Conservation (phyloP, 1,140 invertebrate species). For the Caenorhabditis brenneri region DNA sequence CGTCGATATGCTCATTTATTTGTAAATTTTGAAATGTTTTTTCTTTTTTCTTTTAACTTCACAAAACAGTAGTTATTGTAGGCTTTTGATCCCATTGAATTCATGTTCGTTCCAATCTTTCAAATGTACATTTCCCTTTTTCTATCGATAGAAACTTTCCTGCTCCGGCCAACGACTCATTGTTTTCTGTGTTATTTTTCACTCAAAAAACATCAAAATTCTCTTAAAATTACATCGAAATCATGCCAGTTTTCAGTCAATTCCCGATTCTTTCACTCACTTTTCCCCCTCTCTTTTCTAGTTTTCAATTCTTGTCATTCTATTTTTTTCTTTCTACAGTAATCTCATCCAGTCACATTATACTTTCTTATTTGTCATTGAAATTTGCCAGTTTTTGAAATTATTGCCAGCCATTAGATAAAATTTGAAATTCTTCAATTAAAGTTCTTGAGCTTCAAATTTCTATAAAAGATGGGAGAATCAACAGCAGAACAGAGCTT, state of each 20-base stretch:
- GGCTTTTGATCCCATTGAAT: neutral
- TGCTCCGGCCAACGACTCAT: neutral
- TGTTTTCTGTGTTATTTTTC: slow-evolving; percentile 41
- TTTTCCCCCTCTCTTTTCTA: neutral
- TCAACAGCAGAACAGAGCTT: too few species aligned
- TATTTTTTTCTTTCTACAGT: neutral
- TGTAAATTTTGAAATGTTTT: slow-evolving; percentile 53
- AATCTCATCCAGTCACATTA: neutral
- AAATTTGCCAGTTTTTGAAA: slow-evolving; percentile 44
- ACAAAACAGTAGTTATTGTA: neutral
- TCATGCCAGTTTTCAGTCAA: slow-evolving; percentile 36
- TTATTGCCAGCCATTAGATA: slow-evolving; percentile 74
- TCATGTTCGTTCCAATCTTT: neutral
- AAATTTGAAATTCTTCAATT: neutral
- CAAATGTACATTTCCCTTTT: neutral
- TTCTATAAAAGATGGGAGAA: too few species aligned
- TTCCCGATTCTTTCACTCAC: slow-evolving; percentile 14
- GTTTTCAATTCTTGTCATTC: slow-evolving; percentile 18
- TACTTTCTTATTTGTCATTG: neutral
- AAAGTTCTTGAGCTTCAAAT: too few species aligned
- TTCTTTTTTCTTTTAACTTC: neutral
- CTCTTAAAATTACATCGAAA: slow-evolving; percentile 11
- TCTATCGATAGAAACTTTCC: neutral
- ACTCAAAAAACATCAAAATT: neutral
- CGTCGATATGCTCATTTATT: slow-evolving; percentile 65